A percentile compares a stretch with the other conserved stretches of the same genome.
phyloP scores from a whole-genome alignment of 2,888 invertebrate genomes.

The Muschampia plurimacula region DNA sequence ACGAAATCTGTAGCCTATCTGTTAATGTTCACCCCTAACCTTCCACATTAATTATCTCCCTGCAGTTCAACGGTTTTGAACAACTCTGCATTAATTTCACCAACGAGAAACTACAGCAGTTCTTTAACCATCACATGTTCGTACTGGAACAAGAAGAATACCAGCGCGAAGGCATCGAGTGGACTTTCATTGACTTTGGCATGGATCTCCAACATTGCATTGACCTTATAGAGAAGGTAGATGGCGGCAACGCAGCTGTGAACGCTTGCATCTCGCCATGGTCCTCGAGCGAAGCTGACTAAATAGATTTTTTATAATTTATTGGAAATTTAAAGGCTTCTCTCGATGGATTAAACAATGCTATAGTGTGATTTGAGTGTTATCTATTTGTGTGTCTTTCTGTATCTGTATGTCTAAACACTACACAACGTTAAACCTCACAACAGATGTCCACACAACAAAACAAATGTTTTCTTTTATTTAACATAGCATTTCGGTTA shows the following conservation, averaged over 20 bases:
- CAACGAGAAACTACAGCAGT: slow-evolving; percentile 98
- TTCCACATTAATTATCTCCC: slow-evolving; percentile 76
- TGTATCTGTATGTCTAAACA: slow-evolving; percentile 47
- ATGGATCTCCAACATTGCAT: slow-evolving; percentile 98
- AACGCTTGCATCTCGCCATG: slow-evolving; percentile 83
- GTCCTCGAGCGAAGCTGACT: slow-evolving; percentile 62
- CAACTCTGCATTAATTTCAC: slow-evolving; percentile 99
- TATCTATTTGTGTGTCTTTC: slow-evolving; percentile 59
- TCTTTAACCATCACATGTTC: slow-evolving; percentile 99
- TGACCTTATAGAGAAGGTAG: slow-evolving; percentile 97
- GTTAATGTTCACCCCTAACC: slow-evolving; percentile 67
- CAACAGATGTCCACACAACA: slow-evolving; percentile 53
- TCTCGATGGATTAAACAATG: slow-evolving; percentile 73
- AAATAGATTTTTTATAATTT: slow-evolving; percentile 42
- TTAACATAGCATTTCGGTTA: slow-evolving; percentile 51
- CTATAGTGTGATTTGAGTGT: slow-evolving; percentile 70
- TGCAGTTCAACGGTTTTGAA: slow-evolving; percentile 97
- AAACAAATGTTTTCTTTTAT: slow-evolving; percentile 34
- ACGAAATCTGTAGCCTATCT: slow-evolving; percentile 73
- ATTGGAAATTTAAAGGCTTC: slow-evolving; percentile 52
- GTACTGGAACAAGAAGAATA: slow-evolving; percentile 99
- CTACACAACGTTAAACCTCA: slow-evolving; percentile 54
- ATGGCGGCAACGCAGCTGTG: slow-evolving; percentile 82
- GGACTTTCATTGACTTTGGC: slow-evolving; percentile 99
- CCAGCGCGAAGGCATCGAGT: slow-evolving; percentile 96